Base-by-base conservation (phyloP, 2,113 vertebrate genomes). In the Promerops cafer region DNA sequence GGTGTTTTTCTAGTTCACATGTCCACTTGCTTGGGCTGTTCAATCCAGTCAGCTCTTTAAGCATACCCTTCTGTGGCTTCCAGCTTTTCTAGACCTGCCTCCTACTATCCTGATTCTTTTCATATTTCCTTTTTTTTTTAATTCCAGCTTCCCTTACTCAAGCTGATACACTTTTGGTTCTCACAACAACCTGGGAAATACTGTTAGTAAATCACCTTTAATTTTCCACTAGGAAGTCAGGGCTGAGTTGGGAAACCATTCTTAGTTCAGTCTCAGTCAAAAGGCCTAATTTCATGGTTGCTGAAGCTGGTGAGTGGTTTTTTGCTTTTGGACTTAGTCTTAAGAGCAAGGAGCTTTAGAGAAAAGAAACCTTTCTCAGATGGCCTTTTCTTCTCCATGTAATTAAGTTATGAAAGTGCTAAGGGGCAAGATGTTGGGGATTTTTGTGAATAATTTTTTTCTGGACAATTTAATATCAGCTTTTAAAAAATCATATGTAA, bases 351-450 rank as follows among this genome's bases (percentile, higher is more conserved):
- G 16, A 79, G 37, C 37, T 85, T 71, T 21, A 85, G 20, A 63
- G 33, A 50, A 71, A 59, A 53, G 44, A 81, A 92, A 56, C 9
- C 11, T 83, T 54, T 45, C 35, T 89, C 40, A 64, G 42, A 39
- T 28, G 22, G 21, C 7, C 24, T 89, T 95, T 87, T 75, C 13
- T 84, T 12, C 18, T 61, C 14, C 16, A 27, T 21, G 10, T 49
- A 52, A 83, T 35, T 47, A 72, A 65, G 26, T 56, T 91, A 35
- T 19, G 37, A 39, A 60, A 56, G 1, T 22, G 1, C 64, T 87
- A 59, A 89, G 60, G 15, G 27, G 26, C 14, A 66, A 60, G 24
- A 66, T 17, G 0, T 35, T 65, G 10, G 20, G 8, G 1, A 0
- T 14, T 66, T 69, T 61, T 31, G 9, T 76, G 49, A 66, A 11